phyloP scores from a whole-genome alignment of 2,113 vertebrate genomes.

The Aegotheles bennettii region DNA sequence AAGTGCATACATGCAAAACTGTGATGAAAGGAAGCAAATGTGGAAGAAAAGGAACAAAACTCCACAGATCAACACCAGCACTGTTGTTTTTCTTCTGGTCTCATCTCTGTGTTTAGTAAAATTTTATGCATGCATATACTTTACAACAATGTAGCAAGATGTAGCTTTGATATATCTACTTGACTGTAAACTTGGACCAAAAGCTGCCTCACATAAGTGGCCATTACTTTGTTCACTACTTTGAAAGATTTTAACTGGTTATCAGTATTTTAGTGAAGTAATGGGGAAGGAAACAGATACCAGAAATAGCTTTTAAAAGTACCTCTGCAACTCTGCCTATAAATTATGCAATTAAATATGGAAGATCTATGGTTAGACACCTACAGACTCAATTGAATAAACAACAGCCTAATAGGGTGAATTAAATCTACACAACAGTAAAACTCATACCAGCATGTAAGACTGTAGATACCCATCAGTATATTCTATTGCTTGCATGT shows the following conservation, averaged over 20 bases:
- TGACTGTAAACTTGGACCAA: background rate
- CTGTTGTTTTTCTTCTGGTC: background rate
- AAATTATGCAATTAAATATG: conserved; percentile 19
- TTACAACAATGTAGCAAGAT: background rate
- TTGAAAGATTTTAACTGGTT: background rate
- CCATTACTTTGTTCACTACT: background rate
- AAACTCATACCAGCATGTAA: background rate
- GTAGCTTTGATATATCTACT: background rate
- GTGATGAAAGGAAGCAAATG: conserved; percentile 50
- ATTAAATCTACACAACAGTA: conserved; percentile 7
- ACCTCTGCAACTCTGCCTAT: background rate
- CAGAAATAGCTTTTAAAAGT: background rate
- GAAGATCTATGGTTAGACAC: conserved; percentile 14
- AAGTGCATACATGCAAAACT: conserved; percentile 68
- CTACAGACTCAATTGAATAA: conserved; percentile 22
- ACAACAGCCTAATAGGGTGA: conserved; percentile 1
- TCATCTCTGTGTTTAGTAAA: background rate
- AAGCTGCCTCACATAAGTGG: background rate
- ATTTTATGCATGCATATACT: background rate
- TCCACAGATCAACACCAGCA: background rate
- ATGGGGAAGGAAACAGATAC: background rate
- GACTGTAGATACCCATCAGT: conserved; percentile 2
- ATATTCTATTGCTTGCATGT: conserved; percentile 1
- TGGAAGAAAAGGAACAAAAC: conserved; percentile 6
- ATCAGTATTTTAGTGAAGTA: background rate